These are phyloP conservation scores for Elephas maximus DNA, from an alignment of 2,113 vertebrate species.

Conservation along the genomic window DNA sequence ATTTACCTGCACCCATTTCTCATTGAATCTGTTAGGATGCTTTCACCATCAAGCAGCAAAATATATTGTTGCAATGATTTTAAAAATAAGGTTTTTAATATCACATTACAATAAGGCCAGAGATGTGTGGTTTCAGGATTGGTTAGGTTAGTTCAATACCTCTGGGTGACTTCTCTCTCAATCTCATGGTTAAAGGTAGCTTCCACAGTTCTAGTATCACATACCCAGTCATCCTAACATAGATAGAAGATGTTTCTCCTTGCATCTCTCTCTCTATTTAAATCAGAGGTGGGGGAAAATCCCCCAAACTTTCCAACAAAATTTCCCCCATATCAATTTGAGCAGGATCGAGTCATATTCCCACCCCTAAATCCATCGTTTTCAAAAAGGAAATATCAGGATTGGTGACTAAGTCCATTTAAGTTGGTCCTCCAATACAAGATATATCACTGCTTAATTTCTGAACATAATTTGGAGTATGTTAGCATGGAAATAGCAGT, in stretches of 20 bases:
- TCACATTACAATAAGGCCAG: conserved; percentile 13
- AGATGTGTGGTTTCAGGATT: not conserved
- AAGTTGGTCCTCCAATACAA: not conserved
- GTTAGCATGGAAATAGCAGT: not conserved
- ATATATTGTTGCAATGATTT: not conserved
- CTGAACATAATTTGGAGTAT: not conserved
- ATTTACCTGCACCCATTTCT: not conserved
- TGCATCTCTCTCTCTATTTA: not conserved
- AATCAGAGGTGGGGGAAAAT: not conserved
- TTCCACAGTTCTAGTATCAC: not conserved
- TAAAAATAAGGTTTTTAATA: not conserved
- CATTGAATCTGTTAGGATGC: not conserved
- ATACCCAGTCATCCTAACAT: not conserved
- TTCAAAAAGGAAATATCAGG: not conserved
- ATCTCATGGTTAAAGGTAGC: not conserved
- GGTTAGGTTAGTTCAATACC: not conserved
- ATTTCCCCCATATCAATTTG: not conserved
- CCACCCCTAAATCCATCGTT: not conserved
- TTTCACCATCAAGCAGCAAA: conserved; percentile 6
- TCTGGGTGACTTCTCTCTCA: not conserved
- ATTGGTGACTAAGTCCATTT: not conserved
- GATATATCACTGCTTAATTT: not conserved
- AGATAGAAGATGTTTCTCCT: not conserved
- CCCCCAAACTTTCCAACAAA: not conserved
- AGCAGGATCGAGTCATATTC: not conserved